These are phyloP conservation scores for Caenorhabditis briggsae DNA, from an alignment of 1,140 invertebrate species.

Conservation along the genomic window DNA sequence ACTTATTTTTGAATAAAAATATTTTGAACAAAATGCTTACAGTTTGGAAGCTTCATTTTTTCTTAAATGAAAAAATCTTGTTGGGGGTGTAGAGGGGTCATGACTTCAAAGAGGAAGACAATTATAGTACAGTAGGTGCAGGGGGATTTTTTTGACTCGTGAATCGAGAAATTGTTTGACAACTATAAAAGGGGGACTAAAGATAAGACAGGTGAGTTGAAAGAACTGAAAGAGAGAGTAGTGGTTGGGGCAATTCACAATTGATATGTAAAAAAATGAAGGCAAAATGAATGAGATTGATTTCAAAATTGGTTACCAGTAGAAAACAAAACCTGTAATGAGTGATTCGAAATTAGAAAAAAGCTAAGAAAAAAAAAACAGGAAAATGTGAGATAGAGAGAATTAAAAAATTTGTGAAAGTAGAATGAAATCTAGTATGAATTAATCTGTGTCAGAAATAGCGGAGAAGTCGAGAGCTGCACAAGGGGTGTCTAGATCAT, in stretches of 20 bases:
- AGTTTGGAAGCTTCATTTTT: slow-evolving; percentile 2
- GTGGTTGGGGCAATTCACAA: neutral
- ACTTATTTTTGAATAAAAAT: neutral
- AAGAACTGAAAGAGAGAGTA: neutral
- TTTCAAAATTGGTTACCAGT: neutral
- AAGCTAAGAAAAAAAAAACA: neutral
- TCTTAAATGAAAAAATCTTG: neutral
- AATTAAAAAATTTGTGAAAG: neutral
- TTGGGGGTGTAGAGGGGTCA: neutral
- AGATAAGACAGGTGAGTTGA: slow-evolving; percentile 39
- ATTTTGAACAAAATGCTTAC: neutral
- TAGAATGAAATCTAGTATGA: neutral
- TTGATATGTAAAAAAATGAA: neutral
- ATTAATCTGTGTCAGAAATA: slow-evolving; percentile 7
- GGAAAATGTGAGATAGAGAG: neutral
- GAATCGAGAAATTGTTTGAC: slow-evolving; percentile 5
- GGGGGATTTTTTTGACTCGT: neutral
- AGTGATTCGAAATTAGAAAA: neutral
- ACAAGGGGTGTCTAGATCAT: neutral
- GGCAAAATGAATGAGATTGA: neutral
- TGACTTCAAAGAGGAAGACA: neutral
- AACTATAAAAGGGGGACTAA: slow-evolving; percentile 3
- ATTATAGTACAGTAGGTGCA: slow-evolving; percentile 8
- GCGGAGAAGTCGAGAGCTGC: neutral
- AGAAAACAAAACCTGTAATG: slow-evolving; percentile 4